Evolutionary conservation across 92 coral and sea anemone species (phyloP).

Genomic region (Blastomussa wellsi): DNA sequence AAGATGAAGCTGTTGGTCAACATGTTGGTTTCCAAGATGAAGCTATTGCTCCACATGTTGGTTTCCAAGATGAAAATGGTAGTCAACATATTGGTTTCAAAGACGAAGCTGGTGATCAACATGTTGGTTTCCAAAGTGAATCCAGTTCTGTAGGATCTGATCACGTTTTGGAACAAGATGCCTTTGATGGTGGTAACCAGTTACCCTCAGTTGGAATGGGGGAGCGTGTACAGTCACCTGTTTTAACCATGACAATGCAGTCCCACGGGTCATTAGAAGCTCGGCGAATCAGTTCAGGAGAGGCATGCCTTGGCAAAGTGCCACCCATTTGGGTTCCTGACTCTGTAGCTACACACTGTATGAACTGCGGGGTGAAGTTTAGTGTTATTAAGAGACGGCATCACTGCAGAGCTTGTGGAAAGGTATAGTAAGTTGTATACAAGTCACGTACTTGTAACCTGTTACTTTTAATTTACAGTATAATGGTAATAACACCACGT

Average conservation of each 20-base stretch:
- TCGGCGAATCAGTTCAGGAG: constrained; percentile 76
- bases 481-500: too few species aligned
- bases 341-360: constrained; percentile 83
- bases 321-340: constrained; percentile 98
- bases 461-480: not conserved
- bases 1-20: not conserved
- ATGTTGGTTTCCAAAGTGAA: not conserved
- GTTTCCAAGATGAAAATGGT: constrained; percentile 1
- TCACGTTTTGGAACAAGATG: not conserved
- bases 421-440: constrained; percentile 56
- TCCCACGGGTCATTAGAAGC: constrained; percentile 39
- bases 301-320: constrained; percentile 85
- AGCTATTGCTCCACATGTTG: not conserved
- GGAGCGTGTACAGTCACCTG: constrained; percentile 6
- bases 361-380: constrained; percentile 93
- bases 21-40: not conserved
- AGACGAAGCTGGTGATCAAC: not conserved
- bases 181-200: not conserved
- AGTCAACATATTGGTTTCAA: not conserved
- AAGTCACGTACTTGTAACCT: too few species aligned
- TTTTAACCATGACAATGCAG: constrained; percentile 18
- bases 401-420: constrained; percentile 99
- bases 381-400: constrained; percentile 82
- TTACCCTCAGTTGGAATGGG: not conserved
- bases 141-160: not conserved